A percentile compares a stretch with the other conserved stretches of the same genome.
These are phyloP conservation scores for Troides helena DNA, from an alignment of 2,888 invertebrate species.

Conservation along the genomic window DNA sequence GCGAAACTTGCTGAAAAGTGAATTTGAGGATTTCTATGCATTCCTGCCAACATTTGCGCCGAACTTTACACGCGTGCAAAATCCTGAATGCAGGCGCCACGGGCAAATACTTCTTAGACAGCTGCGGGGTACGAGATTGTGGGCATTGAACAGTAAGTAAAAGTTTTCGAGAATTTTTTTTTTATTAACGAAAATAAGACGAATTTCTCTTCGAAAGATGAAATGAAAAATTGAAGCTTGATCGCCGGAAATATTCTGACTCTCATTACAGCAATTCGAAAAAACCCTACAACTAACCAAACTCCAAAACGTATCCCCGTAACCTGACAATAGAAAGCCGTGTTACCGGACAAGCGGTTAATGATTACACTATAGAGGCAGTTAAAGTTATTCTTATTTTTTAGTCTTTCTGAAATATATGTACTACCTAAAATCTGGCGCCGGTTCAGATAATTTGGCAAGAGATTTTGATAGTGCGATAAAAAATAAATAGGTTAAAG, in stretches of 20 bases:
- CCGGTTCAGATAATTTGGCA: constrained; percentile 53
- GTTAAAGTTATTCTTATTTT: too few relatives aligned
- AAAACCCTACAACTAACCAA: too few relatives aligned
- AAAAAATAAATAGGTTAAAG: constrained; percentile 38
- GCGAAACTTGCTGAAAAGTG: constrained; percentile 72
- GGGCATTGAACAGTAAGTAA: constrained; percentile 87
- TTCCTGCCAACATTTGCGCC: constrained; percentile 85
- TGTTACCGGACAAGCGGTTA: too few relatives aligned
- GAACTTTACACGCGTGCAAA: constrained; percentile 83
- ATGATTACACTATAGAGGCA: too few relatives aligned
- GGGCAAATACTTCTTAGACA: constrained; percentile 85
- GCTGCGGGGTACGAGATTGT: constrained; percentile 83
- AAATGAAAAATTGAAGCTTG: too few relatives aligned
- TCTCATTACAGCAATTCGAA: too few relatives aligned
- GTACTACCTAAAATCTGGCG: constrained; percentile 45
- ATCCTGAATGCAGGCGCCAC: constrained; percentile 84
- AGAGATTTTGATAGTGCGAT: constrained; percentile 40
- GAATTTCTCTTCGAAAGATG: too few relatives aligned
- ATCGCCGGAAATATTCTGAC: too few relatives aligned
- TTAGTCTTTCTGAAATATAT: too few relatives aligned
- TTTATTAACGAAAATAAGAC: too few relatives aligned
- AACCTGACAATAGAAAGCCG: too few relatives aligned
- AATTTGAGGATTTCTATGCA: constrained; percentile 82
- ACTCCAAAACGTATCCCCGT: too few relatives aligned
- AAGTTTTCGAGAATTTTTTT: constrained; percentile 20